Evolutionary conservation across 1,140 invertebrate genomes (phyloP), one percentile per base, ranked within the genome.

Genomic region (Drosophila miranda): DNA sequence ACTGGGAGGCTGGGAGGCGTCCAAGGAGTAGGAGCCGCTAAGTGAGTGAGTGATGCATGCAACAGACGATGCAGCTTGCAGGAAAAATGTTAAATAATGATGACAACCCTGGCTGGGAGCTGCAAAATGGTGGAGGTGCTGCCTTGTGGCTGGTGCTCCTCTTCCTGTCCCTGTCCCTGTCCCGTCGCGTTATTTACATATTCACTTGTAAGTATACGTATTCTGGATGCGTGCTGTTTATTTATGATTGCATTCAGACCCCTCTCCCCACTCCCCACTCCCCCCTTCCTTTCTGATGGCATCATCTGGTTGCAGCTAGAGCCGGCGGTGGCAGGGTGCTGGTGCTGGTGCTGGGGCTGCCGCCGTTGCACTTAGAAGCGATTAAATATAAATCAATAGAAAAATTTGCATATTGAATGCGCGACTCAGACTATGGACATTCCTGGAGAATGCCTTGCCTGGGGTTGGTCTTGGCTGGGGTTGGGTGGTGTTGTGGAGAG

Each of bases 361-460:
- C 48, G 42, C 48, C 26, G 71, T 60, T 63, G 77, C 80, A 75
- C 80, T 89, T 84, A 80, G 89, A 83, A 78, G 73, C 84, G 84
- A 88, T 88, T 88, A 88, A 89, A 89, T 84, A 84, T 89, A 88
- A 88, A 88, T 84, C 81, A 89, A 84, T 88, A 89, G 78, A 80
- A 69, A 72, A 75, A 88, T 88, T 89, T 88, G 84, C 83, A 88
- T 88, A 84, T 74, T 76, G 56, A 84, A 73, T 78, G 61, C 49
- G 60, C 49, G 44, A 23, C 9, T 9, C 9, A 34, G 30, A 34
- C 30, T 34, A 42, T 54, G 14, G 43, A 45, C 8, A 23, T 46
- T 43, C 46, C 11, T 28, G 30, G 5, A 11, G 9, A 11, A 16
- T 16, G 38, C 14, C 6, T 8, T 2, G 41, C 16, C 59, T 34